Base-by-base conservation (phyloP, 2,113 vertebrate species). In the Solenodon paradoxus region DNA sequence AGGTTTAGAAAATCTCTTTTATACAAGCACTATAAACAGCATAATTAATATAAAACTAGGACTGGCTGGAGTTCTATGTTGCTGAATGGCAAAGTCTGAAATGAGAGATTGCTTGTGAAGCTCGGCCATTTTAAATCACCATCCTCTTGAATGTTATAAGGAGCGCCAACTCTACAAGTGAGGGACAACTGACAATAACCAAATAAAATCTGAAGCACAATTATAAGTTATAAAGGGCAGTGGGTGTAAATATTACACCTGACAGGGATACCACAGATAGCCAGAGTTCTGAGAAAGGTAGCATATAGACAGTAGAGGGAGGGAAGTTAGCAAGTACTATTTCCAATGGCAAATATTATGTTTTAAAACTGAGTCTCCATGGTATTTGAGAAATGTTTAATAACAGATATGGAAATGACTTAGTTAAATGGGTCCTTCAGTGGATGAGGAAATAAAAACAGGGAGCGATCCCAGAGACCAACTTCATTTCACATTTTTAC, bases 401-500 rank as follows among this genome's bases (percentile, higher is more conserved):
- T 35, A n/a, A 93, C 35, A 1, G 61, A 79, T 82, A 83, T 30
- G 42, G 77, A 95, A 96, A 55, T 81, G 28, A 28, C 61, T 90
- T 77, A 74, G 71, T 79, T 74, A 92, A 95, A 92, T 42, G 45
- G 17, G 64, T 5, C 49, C 7, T 75, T 85, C 38, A 75, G 45
- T 59, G 47, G 53, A 92, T 90, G 35, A 71, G 45, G 59, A 82
- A 92, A 78, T 80, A 42, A 77, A 92, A 92, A 30, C 40, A 47
- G 64, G 8, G 15, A 86, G 32, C 72, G 57, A 80, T 32, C 12
- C 64, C 32, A 82, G 82, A 83, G 30, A 92, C 10, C 4, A 78
- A 87, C 45, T 91, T 71, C 69, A 74, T 90, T 94, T 93, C 57
- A 66, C 22, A 93, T 90, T 92, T 96, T 96, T 86, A 74, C 55